Percentiles rank a stretch among this genome's conserved stretches.
Evolutionary conservation across 2,888 invertebrate species (phyloP).

Genomic region (Gastrophysa polygoni): DNA sequence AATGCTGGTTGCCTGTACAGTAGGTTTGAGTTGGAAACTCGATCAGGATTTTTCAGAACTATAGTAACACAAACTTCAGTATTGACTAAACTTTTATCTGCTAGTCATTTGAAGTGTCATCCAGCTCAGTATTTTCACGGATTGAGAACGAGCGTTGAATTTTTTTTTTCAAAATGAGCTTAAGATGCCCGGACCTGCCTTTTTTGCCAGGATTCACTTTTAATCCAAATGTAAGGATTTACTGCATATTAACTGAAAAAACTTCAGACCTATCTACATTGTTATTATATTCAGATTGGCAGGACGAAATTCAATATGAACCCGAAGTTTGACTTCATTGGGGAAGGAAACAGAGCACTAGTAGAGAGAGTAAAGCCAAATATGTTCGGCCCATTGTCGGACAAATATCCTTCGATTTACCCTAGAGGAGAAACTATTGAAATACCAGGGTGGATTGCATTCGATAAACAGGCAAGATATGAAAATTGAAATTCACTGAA

Average conservation of each 20-base stretch:
- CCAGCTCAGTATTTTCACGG: not conserved
- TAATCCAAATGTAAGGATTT: slow-evolving; percentile 63
- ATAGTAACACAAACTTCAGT: not conserved
- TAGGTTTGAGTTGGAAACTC: too few species aligned
- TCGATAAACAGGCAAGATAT: slow-evolving; percentile 77
- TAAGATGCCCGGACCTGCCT: slow-evolving; percentile 70
- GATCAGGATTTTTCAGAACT: too few species aligned
- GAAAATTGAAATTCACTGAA: too few species aligned
- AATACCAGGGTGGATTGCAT: slow-evolving; percentile 84
- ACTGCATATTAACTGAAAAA: not conserved
- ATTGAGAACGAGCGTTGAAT: not conserved
- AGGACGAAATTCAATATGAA: slow-evolving; percentile 65
- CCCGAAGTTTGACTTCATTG: slow-evolving; percentile 63
- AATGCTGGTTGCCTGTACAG: slow-evolving; percentile 10
- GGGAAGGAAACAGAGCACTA: slow-evolving; percentile 65
- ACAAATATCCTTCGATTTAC: slow-evolving; percentile 72
- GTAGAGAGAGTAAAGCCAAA: slow-evolving; percentile 67
- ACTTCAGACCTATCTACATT: not conserved
- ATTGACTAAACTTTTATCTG: slow-evolving; percentile 6
- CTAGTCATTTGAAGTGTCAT: not conserved
- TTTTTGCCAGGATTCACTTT: slow-evolving; percentile 76
- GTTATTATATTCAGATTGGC: slow-evolving; percentile 61
- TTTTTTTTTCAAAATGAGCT: slow-evolving; percentile 43
- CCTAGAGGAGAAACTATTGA: slow-evolving; percentile 76
- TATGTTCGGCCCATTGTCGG: slow-evolving; percentile 64